Evolutionary conservation across 2,888 invertebrate genomes (phyloP).

Genomic region (Diabrotica balteata): DNA sequence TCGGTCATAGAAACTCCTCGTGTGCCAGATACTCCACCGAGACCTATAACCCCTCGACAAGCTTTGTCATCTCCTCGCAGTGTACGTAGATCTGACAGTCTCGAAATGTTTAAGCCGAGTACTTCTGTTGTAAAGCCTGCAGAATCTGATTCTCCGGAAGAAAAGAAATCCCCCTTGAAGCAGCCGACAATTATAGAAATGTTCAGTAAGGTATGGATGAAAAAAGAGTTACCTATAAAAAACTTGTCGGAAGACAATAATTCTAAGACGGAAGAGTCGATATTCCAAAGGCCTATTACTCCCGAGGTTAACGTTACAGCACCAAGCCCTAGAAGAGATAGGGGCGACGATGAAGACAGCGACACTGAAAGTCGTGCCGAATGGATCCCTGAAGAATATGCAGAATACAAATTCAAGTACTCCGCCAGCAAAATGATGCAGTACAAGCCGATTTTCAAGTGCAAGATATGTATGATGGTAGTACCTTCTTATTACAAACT

Average conservation of each 20-base stretch:
- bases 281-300: neutral
- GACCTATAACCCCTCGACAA: neutral
- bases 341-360: constrained; percentile 33
- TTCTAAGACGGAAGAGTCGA: neutral
- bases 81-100: neutral
- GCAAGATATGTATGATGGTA: constrained; percentile 54
- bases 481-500: constrained; percentile 49
- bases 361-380: constrained; percentile 43
- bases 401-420: constrained; percentile 47
- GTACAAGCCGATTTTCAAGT: constrained; percentile 44
- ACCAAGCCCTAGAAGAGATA: constrained; percentile 7
- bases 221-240: constrained; percentile 21
- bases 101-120: neutral
- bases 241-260: neutral
- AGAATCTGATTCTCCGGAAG: constrained; percentile 3
- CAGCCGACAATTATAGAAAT: constrained; percentile 38
- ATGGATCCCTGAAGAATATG: constrained; percentile 49
- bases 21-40: neutral
- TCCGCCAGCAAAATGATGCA: constrained; percentile 40
- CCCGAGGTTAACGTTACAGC: neutral
- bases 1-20: constrained; percentile 11
- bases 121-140: constrained; percentile 4
- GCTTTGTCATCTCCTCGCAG: neutral
- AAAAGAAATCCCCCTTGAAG: constrained; percentile 36
- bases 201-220: constrained; percentile 34